Base-by-base conservation (phyloP, 2,797 vertebrate genomes). In the Rhyacichthys aspro region DNA sequence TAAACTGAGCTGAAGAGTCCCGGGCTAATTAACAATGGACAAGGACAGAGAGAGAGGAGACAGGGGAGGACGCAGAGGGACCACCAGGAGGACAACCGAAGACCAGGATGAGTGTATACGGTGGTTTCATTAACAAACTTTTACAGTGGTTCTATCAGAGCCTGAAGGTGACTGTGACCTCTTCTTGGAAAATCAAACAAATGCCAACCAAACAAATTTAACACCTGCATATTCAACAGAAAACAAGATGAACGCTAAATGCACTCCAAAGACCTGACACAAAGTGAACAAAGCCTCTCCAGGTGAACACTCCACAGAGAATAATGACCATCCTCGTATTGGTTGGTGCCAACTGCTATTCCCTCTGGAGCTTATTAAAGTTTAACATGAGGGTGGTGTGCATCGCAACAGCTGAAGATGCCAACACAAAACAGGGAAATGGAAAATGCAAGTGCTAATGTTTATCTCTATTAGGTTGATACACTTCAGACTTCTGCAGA, bases 1-100 rank as follows among this genome's bases (percentile, higher is more conserved):
- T 62, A 68, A 80, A 79, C 77, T 78, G 70, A 80, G 71, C 60
- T 52, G 62, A 81, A 4, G 14, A 82, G 66, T 47, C 46, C 17
- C 49, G 0, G 10, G 45, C 79, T 71, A 74, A 81, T 82, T 70
- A 72, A 67, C 43, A 75, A 34, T 7, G 0, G 23, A 43, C 18
- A 11, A 19, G 47, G 44, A 44, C 33, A 41, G 42, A 34, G 42
- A 33, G 14, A 39, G 11, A 50, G 28, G 37, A 33, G 23, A 28
- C 14, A 43, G 36, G 18, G 36, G 14, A 36, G 14, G 44, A 12
- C 5, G 5, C 5, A 60, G 11, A 34, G 16, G 48, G 45, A 55
- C 41, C 14, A 0, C 23, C 7, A 33, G 17, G 39, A 23, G n/a
- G 43, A 61, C 1, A 12, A n/a, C 56, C 38, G 33, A 59, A 38